Evolutionary conservation across 2,888 invertebrate species (phyloP).

Genomic region (Epistrophe eligans): DNA sequence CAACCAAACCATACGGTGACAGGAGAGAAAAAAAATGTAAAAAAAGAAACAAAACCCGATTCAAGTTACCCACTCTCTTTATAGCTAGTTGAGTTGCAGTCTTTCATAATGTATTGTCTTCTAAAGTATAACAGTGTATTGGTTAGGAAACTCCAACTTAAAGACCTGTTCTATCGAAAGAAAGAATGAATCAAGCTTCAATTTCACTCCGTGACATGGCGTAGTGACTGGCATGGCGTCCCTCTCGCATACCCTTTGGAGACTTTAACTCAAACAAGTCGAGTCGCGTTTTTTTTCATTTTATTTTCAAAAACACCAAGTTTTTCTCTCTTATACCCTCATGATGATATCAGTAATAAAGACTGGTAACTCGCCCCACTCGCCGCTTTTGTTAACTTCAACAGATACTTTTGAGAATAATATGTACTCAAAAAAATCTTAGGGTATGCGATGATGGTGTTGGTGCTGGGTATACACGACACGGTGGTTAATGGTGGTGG

Average conservation of each 20-base stretch:
- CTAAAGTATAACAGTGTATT: constrained; percentile 24
- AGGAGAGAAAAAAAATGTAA: neutral
- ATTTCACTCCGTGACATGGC: constrained; percentile 15
- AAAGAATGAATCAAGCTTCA: constrained; percentile 55
- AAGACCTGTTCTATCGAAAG: constrained; percentile 58
- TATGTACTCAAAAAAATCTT: constrained; percentile 13
- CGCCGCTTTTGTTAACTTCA: constrained; percentile 23
- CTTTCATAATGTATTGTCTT: constrained; percentile 14
- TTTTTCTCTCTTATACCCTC: constrained; percentile 17
- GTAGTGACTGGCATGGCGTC: neutral
- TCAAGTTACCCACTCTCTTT: constrained; percentile 44
- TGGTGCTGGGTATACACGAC: constrained; percentile 9
- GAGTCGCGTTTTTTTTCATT: neutral
- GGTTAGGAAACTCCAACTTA: constrained; percentile 60
- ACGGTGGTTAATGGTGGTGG: neutral
- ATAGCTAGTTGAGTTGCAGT: neutral
- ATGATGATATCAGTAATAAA: constrained; percentile 46
- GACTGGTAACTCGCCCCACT: constrained; percentile 36
- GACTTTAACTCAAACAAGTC: constrained; percentile 35
- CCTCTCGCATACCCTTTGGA: constrained; percentile 58
- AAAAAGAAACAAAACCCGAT: constrained; percentile 16
- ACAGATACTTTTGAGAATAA: constrained; percentile 36
- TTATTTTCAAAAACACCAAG: constrained; percentile 4
- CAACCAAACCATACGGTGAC: constrained; percentile 20
- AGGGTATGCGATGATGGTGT: neutral